phyloP scores from a whole-genome alignment of 1,140 invertebrate species.

The Monomorium pharaonis region DNA sequence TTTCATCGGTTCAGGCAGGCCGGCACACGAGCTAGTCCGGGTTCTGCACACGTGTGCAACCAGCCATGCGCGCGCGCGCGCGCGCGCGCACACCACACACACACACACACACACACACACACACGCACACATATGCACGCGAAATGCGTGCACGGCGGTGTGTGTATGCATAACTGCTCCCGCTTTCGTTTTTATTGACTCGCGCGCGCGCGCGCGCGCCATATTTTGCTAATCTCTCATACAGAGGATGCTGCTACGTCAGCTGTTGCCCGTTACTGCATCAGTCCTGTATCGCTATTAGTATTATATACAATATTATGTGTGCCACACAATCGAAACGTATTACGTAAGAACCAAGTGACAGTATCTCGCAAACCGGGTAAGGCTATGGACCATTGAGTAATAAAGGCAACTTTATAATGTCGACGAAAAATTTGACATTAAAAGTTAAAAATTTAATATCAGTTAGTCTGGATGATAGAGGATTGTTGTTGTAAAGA shows the following conservation, averaged over 20 bases:
- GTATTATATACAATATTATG: not conserved
- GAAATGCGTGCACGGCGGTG: slow-evolving; percentile 59
- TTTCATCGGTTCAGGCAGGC: slow-evolving; percentile 73
- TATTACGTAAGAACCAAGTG: not conserved
- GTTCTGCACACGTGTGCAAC: slow-evolving; percentile 49
- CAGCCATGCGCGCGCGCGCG: not conserved
- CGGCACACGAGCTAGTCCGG: slow-evolving; percentile 64
- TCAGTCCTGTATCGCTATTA: not conserved
- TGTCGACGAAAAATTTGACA: not conserved
- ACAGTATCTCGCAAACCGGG: not conserved
- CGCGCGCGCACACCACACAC: not conserved
- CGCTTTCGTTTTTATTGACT: slow-evolving; percentile 53
- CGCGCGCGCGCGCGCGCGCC: not conserved
- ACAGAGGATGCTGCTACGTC: not conserved
- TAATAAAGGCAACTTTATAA: not conserved
- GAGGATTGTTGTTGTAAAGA: not conserved
- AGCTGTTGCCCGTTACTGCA: slow-evolving; percentile 20
- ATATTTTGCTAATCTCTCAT: slow-evolving; percentile 50
- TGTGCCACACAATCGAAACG: not conserved
- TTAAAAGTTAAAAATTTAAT: not conserved
- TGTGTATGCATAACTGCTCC: slow-evolving; percentile 15
- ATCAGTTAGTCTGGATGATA: too few relatives aligned
- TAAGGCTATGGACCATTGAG: not conserved
- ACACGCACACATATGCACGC: not conserved
- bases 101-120: not conserved